Percentiles rank a stretch among this genome's conserved stretches.
Evolutionary conservation across 2,113 vertebrate genomes (phyloP).

Genomic region (Chaenocephalus aceratus): DNA sequence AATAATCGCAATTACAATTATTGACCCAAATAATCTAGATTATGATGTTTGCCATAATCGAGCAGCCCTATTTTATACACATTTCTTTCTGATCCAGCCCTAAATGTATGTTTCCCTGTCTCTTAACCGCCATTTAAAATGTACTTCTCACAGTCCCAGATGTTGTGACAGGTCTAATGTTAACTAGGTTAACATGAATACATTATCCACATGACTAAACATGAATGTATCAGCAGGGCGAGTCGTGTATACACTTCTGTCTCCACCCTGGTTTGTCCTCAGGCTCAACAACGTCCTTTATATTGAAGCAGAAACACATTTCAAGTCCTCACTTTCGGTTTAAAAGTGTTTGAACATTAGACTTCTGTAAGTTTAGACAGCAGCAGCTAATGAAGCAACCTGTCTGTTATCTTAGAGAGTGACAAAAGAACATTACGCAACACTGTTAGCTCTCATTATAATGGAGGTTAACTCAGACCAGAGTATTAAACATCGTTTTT

Average conservation of each 20-base stretch:
- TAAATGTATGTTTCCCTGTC: neutral
- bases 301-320: neutral
- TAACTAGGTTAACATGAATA: neutral
- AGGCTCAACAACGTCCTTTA: neutral
- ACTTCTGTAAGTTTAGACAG: neutral
- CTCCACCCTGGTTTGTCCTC: constrained; percentile 23
- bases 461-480: neutral
- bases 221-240: neutral
- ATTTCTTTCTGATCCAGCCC: too few relatives aligned
- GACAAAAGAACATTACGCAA: neutral
- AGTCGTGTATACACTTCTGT: neutral
- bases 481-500: too few relatives aligned
- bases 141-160: neutral
- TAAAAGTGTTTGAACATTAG: neutral
- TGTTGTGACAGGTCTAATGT: neutral
- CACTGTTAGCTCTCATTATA: neutral
- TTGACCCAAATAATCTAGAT: too few relatives aligned
- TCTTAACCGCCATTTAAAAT: neutral
- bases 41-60: too few relatives aligned
- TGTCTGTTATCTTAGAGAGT: neutral
- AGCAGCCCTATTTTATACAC: too few relatives aligned
- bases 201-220: neutral
- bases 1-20: too few relatives aligned
- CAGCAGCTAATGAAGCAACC: neutral
- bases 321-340: neutral